Conservation (phyloP, 2,888 invertebrate species). For the Aphodius sticticus region DNA sequence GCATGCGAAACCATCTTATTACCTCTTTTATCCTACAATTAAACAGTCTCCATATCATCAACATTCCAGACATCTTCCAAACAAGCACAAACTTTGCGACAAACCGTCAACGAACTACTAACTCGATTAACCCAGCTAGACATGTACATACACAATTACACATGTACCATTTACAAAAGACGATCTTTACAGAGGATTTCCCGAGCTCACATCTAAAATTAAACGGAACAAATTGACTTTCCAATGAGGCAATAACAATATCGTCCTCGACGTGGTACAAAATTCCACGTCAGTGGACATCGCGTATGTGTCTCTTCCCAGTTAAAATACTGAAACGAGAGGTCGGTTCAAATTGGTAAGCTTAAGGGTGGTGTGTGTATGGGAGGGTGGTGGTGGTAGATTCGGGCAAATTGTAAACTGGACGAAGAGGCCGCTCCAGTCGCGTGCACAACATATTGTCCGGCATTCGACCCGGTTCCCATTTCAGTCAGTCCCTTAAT, state of each 20-base stretch:
- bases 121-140: neutral
- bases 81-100: neutral
- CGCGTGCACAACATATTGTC: slow-evolving; percentile 22
- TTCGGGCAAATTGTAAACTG: slow-evolving; percentile 28
- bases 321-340: slow-evolving; percentile 18
- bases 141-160: neutral
- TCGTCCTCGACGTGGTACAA: slow-evolving; percentile 9
- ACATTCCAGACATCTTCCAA: neutral
- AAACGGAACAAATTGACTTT: slow-evolving; percentile 25
- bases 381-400: slow-evolving; percentile 7
- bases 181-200: neutral
- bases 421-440: slow-evolving; percentile 9
- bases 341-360: slow-evolving; percentile 23
- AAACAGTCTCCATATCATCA: no score
- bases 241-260: slow-evolving; percentile 24
- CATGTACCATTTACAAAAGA: neutral
- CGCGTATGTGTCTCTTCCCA: slow-evolving; percentile 8
- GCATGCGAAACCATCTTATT: no score
- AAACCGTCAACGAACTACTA: neutral
- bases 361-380: slow-evolving; percentile 10
- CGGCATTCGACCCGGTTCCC: slow-evolving; percentile 1
- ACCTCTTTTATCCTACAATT: no score
- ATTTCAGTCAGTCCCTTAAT: slow-evolving; percentile 16
- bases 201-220: slow-evolving; percentile 12
- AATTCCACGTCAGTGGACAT: slow-evolving; percentile 12